These are phyloP conservation scores for Pheosia tremula DNA, from an alignment of 2,888 invertebrate species.

Conservation along the genomic window DNA sequence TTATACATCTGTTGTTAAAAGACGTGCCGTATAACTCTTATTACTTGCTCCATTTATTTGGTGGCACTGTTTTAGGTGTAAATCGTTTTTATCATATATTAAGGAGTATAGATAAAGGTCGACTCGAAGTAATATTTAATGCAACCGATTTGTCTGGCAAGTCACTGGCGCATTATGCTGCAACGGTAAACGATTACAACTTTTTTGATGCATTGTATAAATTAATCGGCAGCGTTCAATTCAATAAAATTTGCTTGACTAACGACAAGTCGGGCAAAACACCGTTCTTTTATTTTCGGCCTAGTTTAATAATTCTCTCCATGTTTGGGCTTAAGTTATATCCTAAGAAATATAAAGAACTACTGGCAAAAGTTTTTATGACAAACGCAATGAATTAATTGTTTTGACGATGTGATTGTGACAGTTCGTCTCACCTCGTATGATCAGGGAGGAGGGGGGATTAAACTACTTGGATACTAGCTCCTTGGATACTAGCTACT, in stretches of 20 bases:
- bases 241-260: not conserved
- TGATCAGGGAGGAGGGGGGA: too few species aligned
- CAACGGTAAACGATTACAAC: not conserved
- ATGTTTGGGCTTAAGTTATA: not conserved
- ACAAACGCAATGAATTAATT: not conserved
- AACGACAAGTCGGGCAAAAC: not conserved
- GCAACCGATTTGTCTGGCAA: conserved; percentile 6
- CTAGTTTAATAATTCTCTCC: not conserved
- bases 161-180: conserved; percentile 11
- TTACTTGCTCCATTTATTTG: not conserved
- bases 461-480: too few species aligned
- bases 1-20: not conserved
- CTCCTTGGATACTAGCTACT: too few species aligned
- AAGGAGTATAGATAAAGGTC: conserved; percentile 9
- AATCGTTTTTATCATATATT: not conserved
- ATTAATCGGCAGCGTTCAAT: not conserved
- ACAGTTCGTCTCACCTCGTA: too few species aligned
- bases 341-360: not conserved
- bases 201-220: not conserved
- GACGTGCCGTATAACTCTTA: not conserved
- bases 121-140: conserved; percentile 8
- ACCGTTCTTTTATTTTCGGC: not conserved
- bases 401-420: too few species aligned
- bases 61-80: not conserved
- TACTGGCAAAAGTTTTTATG: conserved; percentile 2